Percentiles rank a stretch among this genome's conserved stretches.
Evolutionary conservation across 2,888 invertebrate genomes (phyloP).

Genomic region (Drosophila macrospina): DNA sequence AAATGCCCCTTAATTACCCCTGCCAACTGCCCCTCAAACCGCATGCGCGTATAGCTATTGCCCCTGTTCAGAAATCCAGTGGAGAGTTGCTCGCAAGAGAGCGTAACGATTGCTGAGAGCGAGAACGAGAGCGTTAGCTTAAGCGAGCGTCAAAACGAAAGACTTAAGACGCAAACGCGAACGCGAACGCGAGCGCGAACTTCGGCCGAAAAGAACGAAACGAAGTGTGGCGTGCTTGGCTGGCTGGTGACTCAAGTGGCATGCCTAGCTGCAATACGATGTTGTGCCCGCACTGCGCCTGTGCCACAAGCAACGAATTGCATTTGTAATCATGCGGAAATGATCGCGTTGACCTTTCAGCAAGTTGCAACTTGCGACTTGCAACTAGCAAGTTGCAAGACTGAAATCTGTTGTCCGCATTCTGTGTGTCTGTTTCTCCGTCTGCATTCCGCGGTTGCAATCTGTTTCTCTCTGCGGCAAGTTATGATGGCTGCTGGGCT

Average conservation of each 20-base stretch:
- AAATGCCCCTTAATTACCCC: conserved; percentile 47
- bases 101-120: conserved; percentile 3
- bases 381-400: conserved; percentile 27
- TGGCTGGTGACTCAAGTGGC: conserved; percentile 47
- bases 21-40: conserved; percentile 37
- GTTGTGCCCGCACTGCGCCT: conserved; percentile 11
- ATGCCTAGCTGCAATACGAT: conserved; percentile 38
- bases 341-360: conserved; percentile 83
- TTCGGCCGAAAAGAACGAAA: conserved; percentile 34
- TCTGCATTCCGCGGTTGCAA: conserved; percentile 61
- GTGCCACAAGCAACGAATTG: conserved; percentile 61
- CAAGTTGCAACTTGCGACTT: conserved; percentile 65
- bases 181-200: conserved; percentile 40
- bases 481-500: conserved; percentile 49
- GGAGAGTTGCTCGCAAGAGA: conserved; percentile 55
- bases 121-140: conserved; percentile 4
- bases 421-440: conserved; percentile 19
- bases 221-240: conserved; percentile 21
- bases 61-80: conserved; percentile 46
- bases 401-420: conserved; percentile 37
- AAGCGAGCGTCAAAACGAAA: conserved; percentile 32
- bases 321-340: conserved; percentile 84
- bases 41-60: conserved; percentile 53
- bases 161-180: conserved; percentile 53
- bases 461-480: conserved; percentile 42